Percentiles rank a stretch among this genome's conserved stretches.
Evolutionary conservation across 2,113 vertebrate genomes (phyloP).

Genomic region (Naja naja): DNA sequence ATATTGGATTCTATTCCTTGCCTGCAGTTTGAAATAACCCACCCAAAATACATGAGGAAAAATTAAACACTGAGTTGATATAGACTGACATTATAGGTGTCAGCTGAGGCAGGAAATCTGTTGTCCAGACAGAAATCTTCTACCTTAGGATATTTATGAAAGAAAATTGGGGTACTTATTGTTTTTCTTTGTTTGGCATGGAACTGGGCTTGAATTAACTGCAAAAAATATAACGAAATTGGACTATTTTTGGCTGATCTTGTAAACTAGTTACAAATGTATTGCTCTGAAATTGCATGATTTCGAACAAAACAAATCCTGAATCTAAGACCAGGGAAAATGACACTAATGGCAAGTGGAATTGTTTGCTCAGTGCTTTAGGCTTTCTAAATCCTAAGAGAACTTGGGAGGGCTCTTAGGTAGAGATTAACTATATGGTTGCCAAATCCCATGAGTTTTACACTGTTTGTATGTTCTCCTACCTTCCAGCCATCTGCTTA

Average conservation of each 20-base stretch:
- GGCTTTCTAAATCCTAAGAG: background rate
- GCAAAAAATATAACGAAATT: background rate
- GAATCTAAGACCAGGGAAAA: background rate
- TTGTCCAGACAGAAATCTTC: background rate
- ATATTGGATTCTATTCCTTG: background rate
- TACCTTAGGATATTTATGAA: constrained; percentile 2
- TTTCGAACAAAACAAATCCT: background rate
- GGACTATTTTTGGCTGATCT: background rate
- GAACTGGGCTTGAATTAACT: background rate
- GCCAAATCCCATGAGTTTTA: background rate
- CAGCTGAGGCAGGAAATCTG: constrained; percentile 14
- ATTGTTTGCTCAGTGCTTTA: background rate
- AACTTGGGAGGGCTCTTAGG: background rate
- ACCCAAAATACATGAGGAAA: background rate
- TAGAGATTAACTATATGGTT: background rate
- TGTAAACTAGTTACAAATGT: background rate
- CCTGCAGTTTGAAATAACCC: background rate
- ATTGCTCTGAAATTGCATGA: background rate
- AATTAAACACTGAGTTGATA: background rate
- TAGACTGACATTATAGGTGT: background rate
- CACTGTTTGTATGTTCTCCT: constrained; percentile 2
- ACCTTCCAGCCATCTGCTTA: constrained; percentile 6
- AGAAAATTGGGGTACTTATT: constrained; percentile 30
- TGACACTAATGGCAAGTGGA: background rate
- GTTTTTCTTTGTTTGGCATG: constrained; percentile 12